phyloP scores from a whole-genome alignment of 2,113 vertebrate species.

The Atlantisia rogersi region DNA sequence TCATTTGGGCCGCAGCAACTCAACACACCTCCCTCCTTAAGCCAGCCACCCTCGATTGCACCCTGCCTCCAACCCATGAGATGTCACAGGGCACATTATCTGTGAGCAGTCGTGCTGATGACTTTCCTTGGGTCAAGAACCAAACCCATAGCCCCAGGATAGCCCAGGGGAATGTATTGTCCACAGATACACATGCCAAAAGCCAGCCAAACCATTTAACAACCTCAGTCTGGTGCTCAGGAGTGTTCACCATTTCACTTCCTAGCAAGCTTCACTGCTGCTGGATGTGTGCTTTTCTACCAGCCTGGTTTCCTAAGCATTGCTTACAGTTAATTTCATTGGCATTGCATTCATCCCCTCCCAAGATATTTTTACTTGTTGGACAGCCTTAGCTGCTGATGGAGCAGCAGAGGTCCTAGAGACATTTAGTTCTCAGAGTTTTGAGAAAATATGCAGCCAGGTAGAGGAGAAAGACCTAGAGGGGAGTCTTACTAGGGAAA shows the following conservation, averaged over 20 bases:
- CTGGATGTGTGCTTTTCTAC: background rate
- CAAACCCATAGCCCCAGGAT: background rate
- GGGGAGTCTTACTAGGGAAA: background rate
- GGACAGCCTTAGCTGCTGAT: background rate
- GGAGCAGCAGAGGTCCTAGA: background rate
- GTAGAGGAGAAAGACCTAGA: background rate
- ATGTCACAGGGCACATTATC: background rate
- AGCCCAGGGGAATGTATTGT: background rate
- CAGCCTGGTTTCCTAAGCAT: background rate
- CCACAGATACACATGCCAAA: background rate
- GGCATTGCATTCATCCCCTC: background rate
- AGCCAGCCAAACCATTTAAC: background rate
- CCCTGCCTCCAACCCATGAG: background rate
- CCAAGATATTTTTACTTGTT: background rate
- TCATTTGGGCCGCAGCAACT: background rate
- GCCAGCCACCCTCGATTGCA: background rate
- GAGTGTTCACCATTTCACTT: rapidly evolving
- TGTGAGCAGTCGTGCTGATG: background rate
- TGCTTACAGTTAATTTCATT: background rate
- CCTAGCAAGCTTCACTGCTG: background rate
- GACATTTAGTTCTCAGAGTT: background rate
- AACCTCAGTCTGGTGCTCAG: background rate
- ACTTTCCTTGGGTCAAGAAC: background rate
- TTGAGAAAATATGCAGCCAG: background rate
- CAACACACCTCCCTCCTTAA: background rate